Conservation (phyloP, 2,113 vertebrate species). For the Dryoscopus gambensis region DNA sequence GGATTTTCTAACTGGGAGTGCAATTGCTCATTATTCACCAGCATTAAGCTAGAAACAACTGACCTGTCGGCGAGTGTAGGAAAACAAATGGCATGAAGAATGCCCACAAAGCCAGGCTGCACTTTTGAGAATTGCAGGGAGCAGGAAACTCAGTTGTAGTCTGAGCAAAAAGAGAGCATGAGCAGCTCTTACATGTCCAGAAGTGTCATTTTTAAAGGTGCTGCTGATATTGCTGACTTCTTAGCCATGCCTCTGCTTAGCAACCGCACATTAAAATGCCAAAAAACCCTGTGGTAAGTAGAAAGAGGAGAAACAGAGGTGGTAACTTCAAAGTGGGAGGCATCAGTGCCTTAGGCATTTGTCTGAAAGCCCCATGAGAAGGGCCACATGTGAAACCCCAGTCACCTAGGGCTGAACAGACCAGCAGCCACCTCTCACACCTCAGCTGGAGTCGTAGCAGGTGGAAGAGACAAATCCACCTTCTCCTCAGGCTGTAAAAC, state of each 20-base stretch:
- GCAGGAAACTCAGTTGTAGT: not conserved
- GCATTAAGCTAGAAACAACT: not conserved
- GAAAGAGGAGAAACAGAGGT: not conserved
- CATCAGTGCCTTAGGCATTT: not conserved
- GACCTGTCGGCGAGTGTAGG: not conserved
- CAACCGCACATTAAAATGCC: not conserved
- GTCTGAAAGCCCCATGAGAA: not conserved
- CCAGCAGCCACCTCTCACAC: not conserved
- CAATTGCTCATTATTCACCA: not conserved
- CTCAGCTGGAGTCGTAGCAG: not conserved
- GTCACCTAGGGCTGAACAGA: not conserved
- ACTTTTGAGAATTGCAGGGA: not conserved
- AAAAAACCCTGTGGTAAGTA: not conserved
- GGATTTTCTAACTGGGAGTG: not conserved
- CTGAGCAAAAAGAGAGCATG: not conserved
- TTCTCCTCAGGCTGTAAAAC: not conserved
- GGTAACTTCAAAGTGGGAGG: not conserved
- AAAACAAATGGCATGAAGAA: not conserved
- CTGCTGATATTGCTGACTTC: not conserved
- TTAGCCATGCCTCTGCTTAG: conserved; percentile 12
- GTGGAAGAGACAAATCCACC: not conserved
- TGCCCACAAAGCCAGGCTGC: not conserved
- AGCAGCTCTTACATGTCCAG: not conserved
- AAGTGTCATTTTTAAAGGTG: not conserved
- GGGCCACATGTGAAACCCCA: not conserved